Base-by-base conservation (phyloP, 2,888 invertebrate genomes). In the Platypus cylindrus region DNA sequence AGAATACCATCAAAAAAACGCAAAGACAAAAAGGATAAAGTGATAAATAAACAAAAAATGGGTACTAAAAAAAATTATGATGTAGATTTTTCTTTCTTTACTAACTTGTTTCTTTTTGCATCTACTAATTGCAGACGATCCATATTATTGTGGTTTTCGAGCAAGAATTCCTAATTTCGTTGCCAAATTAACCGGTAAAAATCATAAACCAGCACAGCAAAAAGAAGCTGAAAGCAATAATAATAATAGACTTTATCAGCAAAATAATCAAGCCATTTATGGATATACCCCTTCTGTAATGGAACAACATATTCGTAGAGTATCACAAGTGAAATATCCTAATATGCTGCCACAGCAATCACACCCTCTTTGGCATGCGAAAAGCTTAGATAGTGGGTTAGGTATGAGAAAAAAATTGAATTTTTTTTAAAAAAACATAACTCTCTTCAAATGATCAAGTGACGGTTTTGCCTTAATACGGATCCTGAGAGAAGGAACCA, bases 121-220 rank as follows among this genome's bases (percentile, higher is more conserved):
- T 3, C 5, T 28, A 8, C 3, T 17, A 9, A 28, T 35, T 17
- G 17, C 24, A 42, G 43, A 43, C 25, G 43, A 43, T 22, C 43
- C 43, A 11, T 43, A 43, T 20, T 43, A 43, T 23, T 43, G 43
- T 18, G 43, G 43, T 7, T 30, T 40, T 18, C 31, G 20, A 16
- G 43, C 43, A 3, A 28, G 43, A 13, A 43, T 43, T 13, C 43
- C 43, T 4, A 43, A 43, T 17, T 43, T 43, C 28, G 43, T 43
- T 11, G 43, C 43, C 9, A 43, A 40, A 30, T 14, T 40, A 17
- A 43, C 40, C 3, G 40, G 38, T 5, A 39, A 40, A 35, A 34
- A 29, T 13, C n/a, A 29, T 14, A 17, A 26, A 5, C 34, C 32
- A 15, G 18, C 32, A 2, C 25, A 34, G 26, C 32, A 32, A 12